phyloP scores from a whole-genome alignment of 2,113 vertebrate genomes.

The Puntigrus tetrazona region DNA sequence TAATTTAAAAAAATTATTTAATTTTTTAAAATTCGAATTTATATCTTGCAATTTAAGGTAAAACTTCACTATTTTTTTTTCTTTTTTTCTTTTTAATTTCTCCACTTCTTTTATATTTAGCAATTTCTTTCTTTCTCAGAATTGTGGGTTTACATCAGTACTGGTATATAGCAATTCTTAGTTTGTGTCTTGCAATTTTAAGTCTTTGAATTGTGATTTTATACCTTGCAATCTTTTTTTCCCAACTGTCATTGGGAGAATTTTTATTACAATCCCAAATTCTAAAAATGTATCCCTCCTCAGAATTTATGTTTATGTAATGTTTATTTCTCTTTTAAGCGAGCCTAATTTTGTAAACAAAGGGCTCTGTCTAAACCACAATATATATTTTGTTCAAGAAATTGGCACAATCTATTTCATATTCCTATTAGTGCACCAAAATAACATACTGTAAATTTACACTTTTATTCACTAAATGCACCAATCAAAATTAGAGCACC shows the following conservation, averaged over 20 bases:
- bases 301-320: background rate
- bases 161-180: background rate
- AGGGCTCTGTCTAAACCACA: background rate
- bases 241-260: too few species aligned
- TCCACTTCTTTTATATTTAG: too few species aligned
- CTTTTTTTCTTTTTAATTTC: too few species aligned
- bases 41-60: background rate
- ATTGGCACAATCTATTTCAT: background rate
- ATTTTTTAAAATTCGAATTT: background rate
- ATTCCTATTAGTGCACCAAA: background rate
- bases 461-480: background rate
- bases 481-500: background rate
- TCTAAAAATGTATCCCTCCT: too few species aligned
- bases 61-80: background rate
- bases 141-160: background rate
- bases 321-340: background rate
- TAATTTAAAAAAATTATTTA: background rate
- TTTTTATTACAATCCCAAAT: too few species aligned
- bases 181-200: background rate
- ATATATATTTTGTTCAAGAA: background rate
- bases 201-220: background rate
- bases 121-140: background rate
- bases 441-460: background rate
- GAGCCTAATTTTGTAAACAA: too few species aligned
- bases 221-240: background rate